Base-by-base conservation (phyloP, 2,888 invertebrate genomes). In the Vandiemenella viatica region DNA sequence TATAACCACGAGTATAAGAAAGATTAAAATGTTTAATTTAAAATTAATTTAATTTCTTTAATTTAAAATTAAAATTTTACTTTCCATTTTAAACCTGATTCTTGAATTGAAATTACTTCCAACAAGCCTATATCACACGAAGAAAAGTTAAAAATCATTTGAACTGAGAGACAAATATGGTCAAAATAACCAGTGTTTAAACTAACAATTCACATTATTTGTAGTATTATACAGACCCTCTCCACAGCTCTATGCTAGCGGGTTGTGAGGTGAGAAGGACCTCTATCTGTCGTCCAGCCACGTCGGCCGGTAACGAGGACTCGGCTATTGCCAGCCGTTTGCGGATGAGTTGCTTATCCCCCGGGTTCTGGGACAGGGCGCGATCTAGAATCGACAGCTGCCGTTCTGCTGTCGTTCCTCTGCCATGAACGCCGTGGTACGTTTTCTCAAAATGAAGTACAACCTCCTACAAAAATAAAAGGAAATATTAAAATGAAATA, bases 301-400 rank as follows among this genome's bases (percentile, higher is more conserved):
- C 71, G 58, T 76, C 79, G 1, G 75, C 71, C 1, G 80, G 77
- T 59, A 71, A 73, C 13, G 74, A 66, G 45, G 67, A 65, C 32
- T 70, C 63, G 57, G 70, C 67, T 18, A 73, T 62, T 45, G 63
- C 60, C 46, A 74, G 62, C 53, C 71, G 67, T 54, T 69, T 65
- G 37, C 70, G 61, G 37, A 78, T 64, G 18, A 82, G 63, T 45
- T 62, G 58, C 40, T 70, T 70, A 48, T 73, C 73, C 49, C 69
- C 66, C 3, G 70, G 65, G 65, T 80, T 79, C 40, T 68, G 65
- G 21, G 67, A 64, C 5, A 82, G 59, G 1, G 77, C 80, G 59
- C 72, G 74, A 48, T 79, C 76, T 6, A 79, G 61, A 41, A 78
- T 76, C 10, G 75, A 68, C 43, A 80, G 58, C 62, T 81, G 78